phyloP scores from a whole-genome alignment of 2,888 invertebrate species.

The Catocala sponsa region DNA sequence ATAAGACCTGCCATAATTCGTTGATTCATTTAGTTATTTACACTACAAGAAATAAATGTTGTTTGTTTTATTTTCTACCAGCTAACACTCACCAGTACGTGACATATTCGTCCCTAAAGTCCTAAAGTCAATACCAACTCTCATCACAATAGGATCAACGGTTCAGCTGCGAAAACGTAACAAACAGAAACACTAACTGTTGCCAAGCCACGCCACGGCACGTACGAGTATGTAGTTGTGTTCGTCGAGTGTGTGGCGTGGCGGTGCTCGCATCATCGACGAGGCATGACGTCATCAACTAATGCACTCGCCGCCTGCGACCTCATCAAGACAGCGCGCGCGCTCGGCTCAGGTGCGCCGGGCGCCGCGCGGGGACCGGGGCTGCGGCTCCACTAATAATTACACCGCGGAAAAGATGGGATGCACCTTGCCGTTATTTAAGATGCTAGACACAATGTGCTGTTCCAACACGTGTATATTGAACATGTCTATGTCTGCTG shows the following conservation, averaged over 20 bases:
- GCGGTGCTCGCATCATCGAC: slow-evolving; percentile 37
- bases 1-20: too few relatives aligned
- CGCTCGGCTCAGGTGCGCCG: slow-evolving; percentile 30
- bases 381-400: slow-evolving; percentile 72
- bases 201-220: too few relatives aligned
- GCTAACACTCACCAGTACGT: too few relatives aligned
- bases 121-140: too few relatives aligned
- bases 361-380: slow-evolving; percentile 9
- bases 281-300: slow-evolving; percentile 79
- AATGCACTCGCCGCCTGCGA: slow-evolving; percentile 73
- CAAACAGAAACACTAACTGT: too few relatives aligned
- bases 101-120: too few relatives aligned
- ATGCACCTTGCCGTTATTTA: slow-evolving; percentile 76
- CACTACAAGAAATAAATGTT: too few relatives aligned
- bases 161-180: too few relatives aligned
- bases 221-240: too few relatives aligned
- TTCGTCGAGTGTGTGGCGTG: not conserved
- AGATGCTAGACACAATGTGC: slow-evolving; percentile 68
- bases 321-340: slow-evolving; percentile 65
- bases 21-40: too few relatives aligned
- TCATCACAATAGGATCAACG: too few relatives aligned
- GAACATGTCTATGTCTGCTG: slow-evolving; percentile 26
- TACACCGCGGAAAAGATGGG: slow-evolving; percentile 75
- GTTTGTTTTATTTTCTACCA: too few relatives aligned
- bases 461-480: slow-evolving; percentile 53